Evolutionary conservation across 2,113 vertebrate genomes (phyloP), one percentile per base, ranked within the genome.

Genomic region (Sus scrofa): DNA sequence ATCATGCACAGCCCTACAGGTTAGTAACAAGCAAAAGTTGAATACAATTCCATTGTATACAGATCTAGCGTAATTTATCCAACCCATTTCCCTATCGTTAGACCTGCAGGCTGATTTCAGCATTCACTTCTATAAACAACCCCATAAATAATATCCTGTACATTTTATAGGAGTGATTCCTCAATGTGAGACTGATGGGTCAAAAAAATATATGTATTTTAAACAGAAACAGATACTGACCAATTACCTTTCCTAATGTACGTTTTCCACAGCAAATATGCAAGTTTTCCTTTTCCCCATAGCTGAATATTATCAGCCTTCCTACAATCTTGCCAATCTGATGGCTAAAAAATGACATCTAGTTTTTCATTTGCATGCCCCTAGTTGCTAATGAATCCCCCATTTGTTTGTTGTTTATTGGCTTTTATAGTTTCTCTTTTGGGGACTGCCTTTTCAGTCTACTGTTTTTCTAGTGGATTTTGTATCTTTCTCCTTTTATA

Each of bases 171-270:
- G 15, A 82, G 0, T 82, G 24, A 96, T 32, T 86, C 27, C 30
- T 24, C 73, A 70, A 94, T 26, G 32, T 10, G 85, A 44, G 63
- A 68, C 22, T 44, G 9, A 13, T 89, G 39, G 50, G 62, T 89
- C 75, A 74, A 79, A 91, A 91, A 87, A 65, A 77, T 11, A 75
- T 6, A 70, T 44, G 2, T 18, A 84, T 74, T 86, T 84, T 44
- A 75, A 81, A 94, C 22, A 70, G 70, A 86, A 92, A 91, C 14
- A 91, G 30, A 88, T 75, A n/a, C 18, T 70, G 54, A 78, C 82
- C 26, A 71, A 74, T 89, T 68, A 34, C 26, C 37, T 50, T 58
- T 24, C 44, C 74, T 26, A 74, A 84, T 82, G 16, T 19, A 84
- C 30, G 86, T 24, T 54, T 16, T 12, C 15, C 50, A 52, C 4